These are phyloP conservation scores for Pleuronectes platessa DNA, from an alignment of 2,113 vertebrate genomes.

Conservation along the genomic window DNA sequence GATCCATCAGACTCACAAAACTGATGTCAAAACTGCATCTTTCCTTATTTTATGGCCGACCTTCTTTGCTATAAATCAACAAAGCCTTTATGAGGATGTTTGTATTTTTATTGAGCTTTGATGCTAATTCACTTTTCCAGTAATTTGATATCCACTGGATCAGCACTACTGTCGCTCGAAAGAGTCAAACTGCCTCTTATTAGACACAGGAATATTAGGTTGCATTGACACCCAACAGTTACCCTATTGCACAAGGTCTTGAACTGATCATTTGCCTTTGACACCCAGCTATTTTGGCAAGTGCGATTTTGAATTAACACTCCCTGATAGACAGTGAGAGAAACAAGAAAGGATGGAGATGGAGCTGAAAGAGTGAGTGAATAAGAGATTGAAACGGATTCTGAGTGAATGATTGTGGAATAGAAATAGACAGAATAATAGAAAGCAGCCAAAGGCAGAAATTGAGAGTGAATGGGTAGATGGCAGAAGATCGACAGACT, in stretches of 20 bases:
- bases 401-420: conserved; percentile 51
- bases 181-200: conserved; percentile 24
- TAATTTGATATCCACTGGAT: conserved; percentile 22
- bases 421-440: conserved; percentile 58
- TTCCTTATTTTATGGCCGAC: neutral
- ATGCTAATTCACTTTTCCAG: conserved; percentile 23
- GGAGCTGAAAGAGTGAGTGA: conserved; percentile 40
- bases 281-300: conserved; percentile 13
- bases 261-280: conserved; percentile 4
- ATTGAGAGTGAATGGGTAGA: conserved; percentile 38
- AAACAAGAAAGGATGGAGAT: conserved; percentile 18
- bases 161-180: conserved; percentile 21
- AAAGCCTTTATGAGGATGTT: neutral
- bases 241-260: neutral
- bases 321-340: conserved; percentile 33
- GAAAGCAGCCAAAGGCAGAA: conserved; percentile 44
- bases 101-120: neutral
- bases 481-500: conserved; percentile 30
- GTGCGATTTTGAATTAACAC: conserved; percentile 26
- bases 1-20: no score
- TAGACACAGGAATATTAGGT: neutral
- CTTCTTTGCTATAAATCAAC: conserved; percentile 13
- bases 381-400: conserved; percentile 44
- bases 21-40: conserved; percentile 3
- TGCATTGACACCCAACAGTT: neutral